These are phyloP conservation scores for Montipora sp. DNA, from an alignment of 64 coral and sea anemone genomes.

Conservation along the genomic window DNA sequence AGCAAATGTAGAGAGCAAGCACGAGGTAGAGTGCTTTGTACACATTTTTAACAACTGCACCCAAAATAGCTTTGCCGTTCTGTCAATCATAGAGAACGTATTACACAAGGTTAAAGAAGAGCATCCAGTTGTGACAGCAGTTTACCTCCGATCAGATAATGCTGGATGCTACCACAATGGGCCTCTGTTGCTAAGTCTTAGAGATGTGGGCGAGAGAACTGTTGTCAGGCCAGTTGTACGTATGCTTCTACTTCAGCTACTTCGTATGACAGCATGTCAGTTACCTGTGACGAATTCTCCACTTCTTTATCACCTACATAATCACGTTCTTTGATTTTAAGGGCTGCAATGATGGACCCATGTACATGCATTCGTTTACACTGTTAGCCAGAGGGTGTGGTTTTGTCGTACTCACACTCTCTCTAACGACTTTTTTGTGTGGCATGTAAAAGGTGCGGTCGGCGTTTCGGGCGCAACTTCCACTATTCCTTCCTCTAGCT, in stretches of 20 bases:
- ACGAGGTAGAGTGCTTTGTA: too few relatives aligned
- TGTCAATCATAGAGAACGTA: too few relatives aligned
- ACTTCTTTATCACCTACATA: constrained; percentile 37
- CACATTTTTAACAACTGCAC: too few relatives aligned
- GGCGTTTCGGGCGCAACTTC: neutral
- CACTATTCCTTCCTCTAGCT: too few relatives aligned
- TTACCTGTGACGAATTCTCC: constrained; percentile 31
- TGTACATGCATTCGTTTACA: constrained; percentile 68
- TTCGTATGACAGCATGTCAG: constrained; percentile 3
- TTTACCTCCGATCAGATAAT: too few relatives aligned
- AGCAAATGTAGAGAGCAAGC: too few relatives aligned
- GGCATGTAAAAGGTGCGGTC: constrained; percentile 57
- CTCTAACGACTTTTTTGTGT: constrained; percentile 49
- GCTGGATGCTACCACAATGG: too few relatives aligned
- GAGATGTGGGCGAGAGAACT: too few relatives aligned
- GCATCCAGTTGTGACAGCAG: too few relatives aligned
- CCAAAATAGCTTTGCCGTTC: too few relatives aligned
- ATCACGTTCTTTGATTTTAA: constrained; percentile 36
- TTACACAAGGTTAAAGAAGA: too few relatives aligned
- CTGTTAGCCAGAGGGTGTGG: constrained; percentile 63
- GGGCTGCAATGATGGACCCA: neutral
- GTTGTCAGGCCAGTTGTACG: neutral
- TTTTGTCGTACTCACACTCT: constrained; percentile 45
- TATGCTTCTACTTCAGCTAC: constrained; percentile 47
- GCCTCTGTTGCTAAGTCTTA: too few relatives aligned